Evolutionary conservation across 2,113 vertebrate species (phyloP).

Genomic region (Hypanus sabinus): DNA sequence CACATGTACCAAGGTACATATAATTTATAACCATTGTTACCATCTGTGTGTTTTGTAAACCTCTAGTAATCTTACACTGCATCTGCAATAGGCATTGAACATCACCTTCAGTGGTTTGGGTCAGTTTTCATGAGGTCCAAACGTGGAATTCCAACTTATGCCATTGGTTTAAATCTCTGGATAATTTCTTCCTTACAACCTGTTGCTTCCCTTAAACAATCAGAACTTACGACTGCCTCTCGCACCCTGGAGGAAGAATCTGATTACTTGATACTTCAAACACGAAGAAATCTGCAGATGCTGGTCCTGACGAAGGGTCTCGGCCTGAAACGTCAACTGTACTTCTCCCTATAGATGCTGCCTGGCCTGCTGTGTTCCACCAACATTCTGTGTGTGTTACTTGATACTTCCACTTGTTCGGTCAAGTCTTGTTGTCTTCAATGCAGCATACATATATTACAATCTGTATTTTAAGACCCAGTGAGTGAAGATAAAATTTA

Average conservation of each 20-base stretch:
- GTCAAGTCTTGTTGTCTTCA: neutral
- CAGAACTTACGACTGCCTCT: neutral
- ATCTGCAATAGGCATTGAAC: neutral
- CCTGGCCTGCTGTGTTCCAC: no score
- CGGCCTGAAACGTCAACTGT: no score
- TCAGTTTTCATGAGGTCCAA: neutral
- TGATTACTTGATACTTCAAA: neutral
- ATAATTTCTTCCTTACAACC: neutral
- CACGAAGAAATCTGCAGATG: no score
- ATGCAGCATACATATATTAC: neutral
- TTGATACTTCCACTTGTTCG: neutral
- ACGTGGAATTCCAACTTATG: neutral
- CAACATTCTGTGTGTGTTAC: no score
- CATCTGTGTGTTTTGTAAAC: neutral
- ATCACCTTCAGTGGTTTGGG: neutral
- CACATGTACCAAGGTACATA: no score
- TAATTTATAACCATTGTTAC: neutral
- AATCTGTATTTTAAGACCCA: neutral
- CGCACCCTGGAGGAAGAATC: neutral
- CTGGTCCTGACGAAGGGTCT: no score
- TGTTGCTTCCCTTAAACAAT: neutral
- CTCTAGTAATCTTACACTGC: neutral
- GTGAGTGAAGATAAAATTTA: slow-evolving; percentile 10
- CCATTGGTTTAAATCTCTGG: neutral
- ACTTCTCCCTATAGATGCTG: no score